phyloP scores from a whole-genome alignment of 2,113 vertebrate genomes.

The Reinhardtius hippoglossoides region DNA sequence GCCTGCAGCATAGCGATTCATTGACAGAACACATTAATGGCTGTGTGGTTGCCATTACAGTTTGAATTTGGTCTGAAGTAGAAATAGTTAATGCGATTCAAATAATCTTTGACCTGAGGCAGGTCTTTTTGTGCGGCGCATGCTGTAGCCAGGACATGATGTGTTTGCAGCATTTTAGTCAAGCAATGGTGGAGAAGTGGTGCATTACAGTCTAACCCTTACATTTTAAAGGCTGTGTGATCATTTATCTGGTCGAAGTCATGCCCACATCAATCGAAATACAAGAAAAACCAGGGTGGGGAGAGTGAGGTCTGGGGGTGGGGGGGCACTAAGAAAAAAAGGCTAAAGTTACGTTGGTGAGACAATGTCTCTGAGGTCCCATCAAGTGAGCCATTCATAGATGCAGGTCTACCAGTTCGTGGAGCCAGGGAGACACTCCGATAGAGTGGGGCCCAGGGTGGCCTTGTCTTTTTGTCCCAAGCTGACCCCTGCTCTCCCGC shows the following conservation, averaged over 20 bases:
- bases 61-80: constrained; percentile 53
- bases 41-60: constrained; percentile 58
- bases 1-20: constrained; percentile 62
- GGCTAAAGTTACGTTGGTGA: constrained; percentile 80
- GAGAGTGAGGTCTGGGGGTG: constrained; percentile 43
- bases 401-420: constrained; percentile 70
- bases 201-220: background rate
- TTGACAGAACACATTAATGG: constrained; percentile 59
- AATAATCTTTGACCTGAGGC: constrained; percentile 41
- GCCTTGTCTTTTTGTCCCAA: constrained; percentile 82
- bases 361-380: constrained; percentile 83
- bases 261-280: constrained; percentile 65
- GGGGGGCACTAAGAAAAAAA: constrained; percentile 60
- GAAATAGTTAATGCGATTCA: constrained; percentile 56
- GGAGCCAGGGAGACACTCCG: constrained; percentile 75
- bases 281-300: constrained; percentile 55
- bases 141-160: background rate
- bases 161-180: background rate
- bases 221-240: constrained; percentile 36
- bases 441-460: constrained; percentile 77
- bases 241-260: constrained; percentile 41
- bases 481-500: constrained; percentile 84
- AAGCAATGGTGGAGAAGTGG: background rate
- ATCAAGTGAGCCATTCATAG: constrained; percentile 83
- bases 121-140: constrained; percentile 16